phyloP scores from a whole-genome alignment of 2,797 vertebrate genomes.

The Sebastes matsubarae region DNA sequence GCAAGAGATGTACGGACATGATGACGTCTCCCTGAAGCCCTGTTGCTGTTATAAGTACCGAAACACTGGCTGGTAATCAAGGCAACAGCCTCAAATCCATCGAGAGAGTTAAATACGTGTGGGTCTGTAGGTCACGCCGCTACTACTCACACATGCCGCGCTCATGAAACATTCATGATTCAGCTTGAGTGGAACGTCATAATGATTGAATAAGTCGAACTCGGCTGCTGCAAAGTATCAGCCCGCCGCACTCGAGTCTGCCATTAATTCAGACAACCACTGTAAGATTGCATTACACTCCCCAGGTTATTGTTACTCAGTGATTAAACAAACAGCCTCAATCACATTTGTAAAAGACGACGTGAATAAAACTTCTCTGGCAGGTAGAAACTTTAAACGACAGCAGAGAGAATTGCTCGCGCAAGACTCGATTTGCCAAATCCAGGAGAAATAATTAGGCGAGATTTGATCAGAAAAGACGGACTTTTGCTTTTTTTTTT shows the following conservation, averaged over 20 bases:
- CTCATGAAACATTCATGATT: slow-evolving; percentile 76
- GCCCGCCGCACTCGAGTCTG: slow-evolving; percentile 28
- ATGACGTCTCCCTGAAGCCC: background rate
- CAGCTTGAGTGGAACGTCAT: slow-evolving; percentile 53
- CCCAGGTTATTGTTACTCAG: slow-evolving; percentile 42
- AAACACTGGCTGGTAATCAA: slow-evolving; percentile 33
- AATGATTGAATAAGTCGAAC: slow-evolving; percentile 68
- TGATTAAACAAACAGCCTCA: slow-evolving; percentile 62
- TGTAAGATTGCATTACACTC: slow-evolving; percentile 43
- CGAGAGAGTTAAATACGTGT: slow-evolving; percentile 26
- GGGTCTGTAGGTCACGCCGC: slow-evolving; percentile 46
- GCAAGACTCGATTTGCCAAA: slow-evolving; percentile 24
- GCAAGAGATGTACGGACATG: background rate
- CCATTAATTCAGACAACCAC: slow-evolving; percentile 52
- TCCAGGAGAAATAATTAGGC: slow-evolving; percentile 49
- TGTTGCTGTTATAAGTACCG: slow-evolving; percentile 25
- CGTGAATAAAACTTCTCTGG: background rate
- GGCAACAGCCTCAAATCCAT: slow-evolving; percentile 23
- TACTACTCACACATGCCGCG: slow-evolving; percentile 36
- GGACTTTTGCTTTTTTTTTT: slow-evolving; percentile 32
- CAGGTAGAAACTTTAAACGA: slow-evolving; percentile 18
- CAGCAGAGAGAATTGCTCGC: slow-evolving; percentile 38
- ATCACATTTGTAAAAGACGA: slow-evolving; percentile 26
- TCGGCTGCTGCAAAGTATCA: slow-evolving; percentile 47
- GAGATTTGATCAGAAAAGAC: slow-evolving; percentile 36